Percentiles rank a stretch among this genome's conserved stretches.
phyloP scores from a whole-genome alignment of 2,797 vertebrate genomes.

The Darevskia nairensis region DNA sequence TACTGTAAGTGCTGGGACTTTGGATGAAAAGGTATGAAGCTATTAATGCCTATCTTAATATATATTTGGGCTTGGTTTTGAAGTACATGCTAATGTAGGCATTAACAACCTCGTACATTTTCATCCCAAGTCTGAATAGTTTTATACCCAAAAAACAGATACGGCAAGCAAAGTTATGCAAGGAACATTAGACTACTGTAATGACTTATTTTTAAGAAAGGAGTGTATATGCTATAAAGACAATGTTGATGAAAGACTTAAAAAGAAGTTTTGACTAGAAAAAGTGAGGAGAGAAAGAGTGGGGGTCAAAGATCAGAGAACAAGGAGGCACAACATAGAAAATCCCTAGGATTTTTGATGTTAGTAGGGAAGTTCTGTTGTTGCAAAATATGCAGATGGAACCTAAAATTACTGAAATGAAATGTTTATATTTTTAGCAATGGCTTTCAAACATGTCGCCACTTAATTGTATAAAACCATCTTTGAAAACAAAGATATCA shows the following conservation, averaged over 20 bases:
- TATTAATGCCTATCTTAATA: neutral
- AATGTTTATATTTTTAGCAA: slow-evolving; percentile 75
- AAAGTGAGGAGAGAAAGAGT: neutral
- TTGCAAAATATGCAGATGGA: slow-evolving; percentile 61
- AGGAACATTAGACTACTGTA: neutral
- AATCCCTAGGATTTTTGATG: neutral
- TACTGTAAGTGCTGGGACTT: neutral
- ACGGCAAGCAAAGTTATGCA: fast-evolving
- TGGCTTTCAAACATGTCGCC: slow-evolving; percentile 70
- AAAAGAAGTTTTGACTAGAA: neutral
- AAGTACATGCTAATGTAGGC: neutral
- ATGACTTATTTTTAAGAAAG: neutral
- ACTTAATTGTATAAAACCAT: slow-evolving; percentile 65
- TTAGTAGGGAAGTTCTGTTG: slow-evolving; percentile 48
- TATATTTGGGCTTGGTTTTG: neutral
- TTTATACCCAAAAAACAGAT: neutral
- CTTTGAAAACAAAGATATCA: slow-evolving; percentile 59
- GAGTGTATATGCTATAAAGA: neutral
- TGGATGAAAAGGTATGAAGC: neutral
- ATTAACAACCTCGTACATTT: neutral
- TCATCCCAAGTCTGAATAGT: neutral
- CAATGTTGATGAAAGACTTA: neutral
- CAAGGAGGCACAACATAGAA: neutral
- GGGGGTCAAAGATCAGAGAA: neutral
- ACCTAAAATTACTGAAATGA: slow-evolving; percentile 71